Conservation (phyloP, 2,797 vertebrate species). For the Octomys mimax region DNA sequence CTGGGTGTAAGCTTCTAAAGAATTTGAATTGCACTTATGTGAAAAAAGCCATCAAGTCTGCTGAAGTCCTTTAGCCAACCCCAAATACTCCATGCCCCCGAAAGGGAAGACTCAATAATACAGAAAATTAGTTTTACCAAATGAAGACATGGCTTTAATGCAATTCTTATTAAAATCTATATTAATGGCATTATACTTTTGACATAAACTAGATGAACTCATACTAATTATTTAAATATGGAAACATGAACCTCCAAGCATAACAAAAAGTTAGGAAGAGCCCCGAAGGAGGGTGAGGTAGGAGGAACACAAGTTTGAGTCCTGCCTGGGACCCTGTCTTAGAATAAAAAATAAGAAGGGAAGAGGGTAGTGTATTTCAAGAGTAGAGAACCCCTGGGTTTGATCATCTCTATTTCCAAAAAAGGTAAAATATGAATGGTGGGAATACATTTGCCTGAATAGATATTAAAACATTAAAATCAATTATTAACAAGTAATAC, state of each 20-base stretch:
- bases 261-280: constrained; percentile 10
- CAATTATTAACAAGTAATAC: constrained; percentile 11
- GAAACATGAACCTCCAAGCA: not conserved
- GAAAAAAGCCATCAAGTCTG: not conserved
- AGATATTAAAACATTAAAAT: constrained; percentile 21
- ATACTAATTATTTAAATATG: not conserved
- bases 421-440: not conserved
- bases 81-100: not conserved
- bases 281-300: not conserved
- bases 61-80: not conserved
- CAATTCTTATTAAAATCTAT: not conserved
- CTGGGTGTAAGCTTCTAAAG: not conserved
- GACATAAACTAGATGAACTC: constrained; percentile 25
- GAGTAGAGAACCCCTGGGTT: not conserved
- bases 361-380: not conserved
- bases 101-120: constrained; percentile 7
- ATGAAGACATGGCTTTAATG: not conserved
- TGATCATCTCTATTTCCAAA: not conserved
- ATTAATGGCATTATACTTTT: not conserved
- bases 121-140: constrained; percentile 14
- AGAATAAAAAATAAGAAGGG: not conserved
- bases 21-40: not conserved
- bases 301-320: not conserved
- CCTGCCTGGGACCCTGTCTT: not conserved
- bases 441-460: not conserved